Base-by-base conservation (phyloP, 1,140 invertebrate genomes). In the Pararge aegeria region DNA sequence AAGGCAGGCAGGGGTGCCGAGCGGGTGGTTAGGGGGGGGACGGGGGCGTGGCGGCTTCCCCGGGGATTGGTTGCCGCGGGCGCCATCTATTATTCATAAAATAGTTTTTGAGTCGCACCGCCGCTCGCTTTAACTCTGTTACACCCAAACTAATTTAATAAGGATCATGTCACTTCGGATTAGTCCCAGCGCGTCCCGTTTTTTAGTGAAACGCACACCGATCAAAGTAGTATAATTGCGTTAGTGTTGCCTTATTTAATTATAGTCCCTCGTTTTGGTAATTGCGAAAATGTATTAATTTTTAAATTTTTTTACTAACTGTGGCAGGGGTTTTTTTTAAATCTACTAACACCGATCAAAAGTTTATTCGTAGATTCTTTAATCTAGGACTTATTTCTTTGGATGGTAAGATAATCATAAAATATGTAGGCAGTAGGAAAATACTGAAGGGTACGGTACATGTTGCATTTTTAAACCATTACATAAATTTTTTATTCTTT, bases 31-130 rank as follows among this genome's bases (percentile, higher is more conserved):
- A 61, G 52, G 61, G 56, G 70, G 69, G 55, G 51, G 62, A 37
- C 59, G 68, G 73, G 78, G 81, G 83, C 82, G 80, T 76, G 72
- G 61, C 63, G 29, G 56, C 75, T 72, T 81, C 82, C 83, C 83
- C 55, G n/a, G 86, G 86, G 86, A 89, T 89, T 89, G 86, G 86
- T 77, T 80, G 83, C 78, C 75, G 75, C 64, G 66, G 71, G 71
- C 78, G 75, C 73, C 81, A 87, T 89, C 83, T 89, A 89, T 87
- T 87, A 89, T 89, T 89, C 86, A 89, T 87, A 89, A 89, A 87
- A 89, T 89, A 89, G 86, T 89, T 89, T 89, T 89, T 89, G 83
- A 89, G 80, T 84, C 78, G 79, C 82, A 75, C 80, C 85, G 75
- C 70, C 77, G 80, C 70, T 75, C 82, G 74, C 68, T 73, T 72